Conservation (phyloP, 2,888 invertebrate species). For the Campoplex capitator region DNA sequence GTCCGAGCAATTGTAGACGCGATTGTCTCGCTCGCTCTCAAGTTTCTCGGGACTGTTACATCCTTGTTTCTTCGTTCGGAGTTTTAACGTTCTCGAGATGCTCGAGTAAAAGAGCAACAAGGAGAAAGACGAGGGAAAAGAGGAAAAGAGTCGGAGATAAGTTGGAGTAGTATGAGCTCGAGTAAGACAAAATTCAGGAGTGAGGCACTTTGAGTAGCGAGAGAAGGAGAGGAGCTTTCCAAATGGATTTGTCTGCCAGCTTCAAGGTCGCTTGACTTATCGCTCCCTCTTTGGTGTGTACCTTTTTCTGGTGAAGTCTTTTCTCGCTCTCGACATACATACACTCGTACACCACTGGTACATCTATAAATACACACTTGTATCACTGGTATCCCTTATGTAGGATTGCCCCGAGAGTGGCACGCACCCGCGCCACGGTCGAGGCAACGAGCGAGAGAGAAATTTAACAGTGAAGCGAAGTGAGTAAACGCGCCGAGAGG, state of each 20-base stretch:
- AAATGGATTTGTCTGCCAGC: slow-evolving; percentile 70
- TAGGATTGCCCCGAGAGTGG: slow-evolving; percentile 51
- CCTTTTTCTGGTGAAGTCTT: slow-evolving; percentile 27
- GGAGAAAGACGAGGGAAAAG: slow-evolving; percentile 11
- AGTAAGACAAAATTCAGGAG: slow-evolving; percentile 48
- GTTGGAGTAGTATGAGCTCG: slow-evolving; percentile 18
- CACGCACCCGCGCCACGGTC: slow-evolving; percentile 60
- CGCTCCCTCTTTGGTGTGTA: slow-evolving; percentile 51
- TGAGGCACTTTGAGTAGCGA: slow-evolving; percentile 46
- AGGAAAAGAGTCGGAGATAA: slow-evolving; percentile 21
- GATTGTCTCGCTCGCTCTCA: slow-evolving; percentile 20
- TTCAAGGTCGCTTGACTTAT: slow-evolving; percentile 71
- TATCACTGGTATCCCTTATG: slow-evolving; percentile 5
- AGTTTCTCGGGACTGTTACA: slow-evolving; percentile 9
- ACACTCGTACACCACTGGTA: background rate
- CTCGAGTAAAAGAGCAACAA: slow-evolving; percentile 17
- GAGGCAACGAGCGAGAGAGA: slow-evolving; percentile 29
- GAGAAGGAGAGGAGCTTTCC: slow-evolving; percentile 54
- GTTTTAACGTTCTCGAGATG: slow-evolving; percentile 39
- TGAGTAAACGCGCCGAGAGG: slow-evolving; percentile 55
- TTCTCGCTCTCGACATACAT: slow-evolving; percentile 25
- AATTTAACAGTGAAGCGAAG: slow-evolving; percentile 22
- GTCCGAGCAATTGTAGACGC: slow-evolving; percentile 61
- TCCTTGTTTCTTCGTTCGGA: slow-evolving; percentile 36
- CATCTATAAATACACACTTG: slow-evolving; percentile 3